Evolutionary conservation across 1,140 invertebrate species (phyloP), one percentile per base, ranked within the genome.

Genomic region (Teleopsis dalmanni): DNA sequence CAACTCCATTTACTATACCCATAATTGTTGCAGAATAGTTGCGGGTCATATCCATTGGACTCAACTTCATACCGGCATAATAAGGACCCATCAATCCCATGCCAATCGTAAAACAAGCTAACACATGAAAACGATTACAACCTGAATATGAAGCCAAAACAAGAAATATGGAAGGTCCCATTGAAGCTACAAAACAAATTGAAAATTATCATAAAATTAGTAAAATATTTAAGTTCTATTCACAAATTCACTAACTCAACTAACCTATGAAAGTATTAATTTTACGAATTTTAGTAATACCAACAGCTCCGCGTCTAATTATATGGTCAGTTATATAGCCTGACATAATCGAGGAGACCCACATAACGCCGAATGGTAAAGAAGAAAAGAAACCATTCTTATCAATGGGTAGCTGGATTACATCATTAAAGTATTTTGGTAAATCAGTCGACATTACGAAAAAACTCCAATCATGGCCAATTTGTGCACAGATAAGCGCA

Each of bases 401-500:
- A 56, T 78, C 81, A 35, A 94, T 86, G 54, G 87, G 81, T 66
- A 90, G 91, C 60, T 88, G 81, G 4, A 95, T 72, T 1, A 94
- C 85, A 64, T 87, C 83, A 53, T 83, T 83, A 82, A 97, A 87
- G 72, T 93, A 97, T 77, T 88, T 89, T 2, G 93, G 93, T 14
- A 96, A 72, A 66, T 92, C 87, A 6, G 88, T 93, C 0, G 95
- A 81, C 78, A 95, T 86, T 2, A 90, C 94, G 64, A 94, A 95
- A 68, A 93, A 91, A 26, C 88, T 89, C 91, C 91, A 96, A 71
- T 95, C 91, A 71, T 94, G 88, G 11, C 88, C 88, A 59, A 91
- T 77, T 50, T 73, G 73, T 9, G 88, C 84, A 42, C 77, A 75
- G 1, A 88, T 73, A 14, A 89, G 64, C 0, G 84, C 84, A 78